Evolutionary conservation across 2,888 invertebrate genomes (phyloP).

Genomic region (Pegoplata infirma): DNA sequence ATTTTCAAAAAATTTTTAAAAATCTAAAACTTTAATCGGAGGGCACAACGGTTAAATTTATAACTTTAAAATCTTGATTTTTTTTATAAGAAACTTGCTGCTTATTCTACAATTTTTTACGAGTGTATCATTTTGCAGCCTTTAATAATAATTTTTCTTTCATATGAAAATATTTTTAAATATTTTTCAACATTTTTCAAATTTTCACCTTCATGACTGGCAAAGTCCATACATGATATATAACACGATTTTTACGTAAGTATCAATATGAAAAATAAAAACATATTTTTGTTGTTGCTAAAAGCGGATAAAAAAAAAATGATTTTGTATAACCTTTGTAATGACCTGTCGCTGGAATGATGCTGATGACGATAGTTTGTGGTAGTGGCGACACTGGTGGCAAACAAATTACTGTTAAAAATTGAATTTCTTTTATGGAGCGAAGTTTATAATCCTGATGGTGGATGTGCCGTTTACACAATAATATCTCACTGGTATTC

Average conservation of each 20-base stretch:
- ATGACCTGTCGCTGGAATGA: background rate
- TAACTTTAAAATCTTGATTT: too few species aligned
- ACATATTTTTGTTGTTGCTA: conserved; percentile 29
- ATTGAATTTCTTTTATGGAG: background rate
- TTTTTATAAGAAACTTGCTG: too few species aligned
- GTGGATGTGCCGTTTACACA: conserved; percentile 13
- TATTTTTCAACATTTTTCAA: conserved; percentile 12
- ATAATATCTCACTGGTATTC: too few species aligned
- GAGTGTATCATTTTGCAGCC: too few species aligned
- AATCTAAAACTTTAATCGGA: too few species aligned
- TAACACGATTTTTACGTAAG: conserved; percentile 25
- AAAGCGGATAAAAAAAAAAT: conserved; percentile 51
- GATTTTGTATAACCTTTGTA: conserved; percentile 39
- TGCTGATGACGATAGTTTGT: too few species aligned
- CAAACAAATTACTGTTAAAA: background rate
- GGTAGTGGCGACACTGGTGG: conserved; percentile 7
- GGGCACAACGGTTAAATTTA: too few species aligned
- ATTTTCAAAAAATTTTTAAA: too few species aligned
- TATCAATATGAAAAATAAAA: too few species aligned
- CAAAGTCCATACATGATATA: conserved; percentile 8
- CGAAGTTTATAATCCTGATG: background rate
- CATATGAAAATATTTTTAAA: conserved; percentile 22
- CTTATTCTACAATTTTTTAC: too few species aligned
- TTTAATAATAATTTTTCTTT: too few species aligned
- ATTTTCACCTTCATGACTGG: conserved; percentile 7